Conservation (phyloP, 2,797 vertebrate species). For the Rhinogobio ventralis region DNA sequence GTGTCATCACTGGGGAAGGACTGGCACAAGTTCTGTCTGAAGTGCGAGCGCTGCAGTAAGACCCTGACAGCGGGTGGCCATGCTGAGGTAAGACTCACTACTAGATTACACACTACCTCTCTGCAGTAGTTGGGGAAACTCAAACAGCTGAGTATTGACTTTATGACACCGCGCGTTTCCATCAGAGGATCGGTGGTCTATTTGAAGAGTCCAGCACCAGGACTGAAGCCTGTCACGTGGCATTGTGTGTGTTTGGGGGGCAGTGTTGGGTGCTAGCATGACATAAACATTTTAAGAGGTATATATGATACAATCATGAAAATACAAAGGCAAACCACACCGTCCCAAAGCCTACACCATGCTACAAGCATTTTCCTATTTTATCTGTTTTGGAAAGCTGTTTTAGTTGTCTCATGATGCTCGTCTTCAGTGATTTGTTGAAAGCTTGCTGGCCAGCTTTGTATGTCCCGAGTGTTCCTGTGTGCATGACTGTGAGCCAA, state of each 20-base stretch:
- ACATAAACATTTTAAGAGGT: neutral
- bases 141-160: constrained; percentile 56
- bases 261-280: neutral
- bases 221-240: neutral
- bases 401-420: constrained; percentile 22
- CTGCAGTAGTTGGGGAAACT: constrained; percentile 47
- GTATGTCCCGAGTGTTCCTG: constrained; percentile 17
- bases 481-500: constrained; percentile 36
- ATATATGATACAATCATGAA: neutral
- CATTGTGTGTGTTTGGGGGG: neutral
- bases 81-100: constrained; percentile 85
- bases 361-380: neutral
- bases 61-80: constrained; percentile 91
- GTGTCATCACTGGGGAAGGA: constrained; percentile 96
- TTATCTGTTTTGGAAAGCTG: neutral
- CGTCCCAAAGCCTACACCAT: neutral
- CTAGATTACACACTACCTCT: constrained; percentile 30
- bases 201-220: constrained; percentile 35
- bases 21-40: constrained; percentile 97
- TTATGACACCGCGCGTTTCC: constrained; percentile 48
- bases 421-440: constrained; percentile 25
- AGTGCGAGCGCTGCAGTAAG: constrained; percentile 97
- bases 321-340: neutral
- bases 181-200: constrained; percentile 36
- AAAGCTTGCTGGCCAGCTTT: neutral